These are phyloP conservation scores for Rhinichthys osculus DNA, from an alignment of 2,797 vertebrate species.

Conservation along the genomic window DNA sequence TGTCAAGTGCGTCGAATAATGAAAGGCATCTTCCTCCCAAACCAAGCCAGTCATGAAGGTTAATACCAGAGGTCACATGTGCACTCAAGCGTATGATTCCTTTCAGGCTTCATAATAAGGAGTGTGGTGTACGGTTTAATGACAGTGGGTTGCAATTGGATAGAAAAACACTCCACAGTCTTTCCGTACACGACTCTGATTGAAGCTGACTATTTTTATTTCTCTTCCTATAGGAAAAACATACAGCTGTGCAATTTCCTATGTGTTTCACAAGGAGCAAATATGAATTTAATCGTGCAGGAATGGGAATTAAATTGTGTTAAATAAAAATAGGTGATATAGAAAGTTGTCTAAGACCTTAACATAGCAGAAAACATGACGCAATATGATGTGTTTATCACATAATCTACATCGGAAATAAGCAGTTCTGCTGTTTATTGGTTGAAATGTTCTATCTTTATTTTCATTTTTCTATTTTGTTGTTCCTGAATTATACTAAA, in stretches of 20 bases:
- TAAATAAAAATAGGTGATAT: not conserved
- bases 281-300: not conserved
- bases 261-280: not conserved
- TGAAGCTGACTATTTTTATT: constrained; percentile 11
- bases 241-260: not conserved
- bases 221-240: not conserved
- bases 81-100: constrained; percentile 42
- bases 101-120: constrained; percentile 64
- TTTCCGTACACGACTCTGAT: not conserved
- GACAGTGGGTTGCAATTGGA: constrained; percentile 42
- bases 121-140: constrained; percentile 55
- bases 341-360: not conserved
- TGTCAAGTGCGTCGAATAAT: constrained; percentile 67
- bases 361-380: not conserved
- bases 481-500: not conserved
- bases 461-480: not conserved
- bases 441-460: not conserved
- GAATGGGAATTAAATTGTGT: not conserved
- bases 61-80: constrained; percentile 60
- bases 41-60: constrained; percentile 68
- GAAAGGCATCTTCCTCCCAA: constrained; percentile 63
- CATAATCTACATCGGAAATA: not conserved
- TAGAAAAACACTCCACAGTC: not conserved
- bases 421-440: not conserved
- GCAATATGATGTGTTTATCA: not conserved